Evolutionary conservation across 2,797 vertebrate species (phyloP), one percentile per base, ranked within the genome.

Genomic region (Etheostoma perlongum): DNA sequence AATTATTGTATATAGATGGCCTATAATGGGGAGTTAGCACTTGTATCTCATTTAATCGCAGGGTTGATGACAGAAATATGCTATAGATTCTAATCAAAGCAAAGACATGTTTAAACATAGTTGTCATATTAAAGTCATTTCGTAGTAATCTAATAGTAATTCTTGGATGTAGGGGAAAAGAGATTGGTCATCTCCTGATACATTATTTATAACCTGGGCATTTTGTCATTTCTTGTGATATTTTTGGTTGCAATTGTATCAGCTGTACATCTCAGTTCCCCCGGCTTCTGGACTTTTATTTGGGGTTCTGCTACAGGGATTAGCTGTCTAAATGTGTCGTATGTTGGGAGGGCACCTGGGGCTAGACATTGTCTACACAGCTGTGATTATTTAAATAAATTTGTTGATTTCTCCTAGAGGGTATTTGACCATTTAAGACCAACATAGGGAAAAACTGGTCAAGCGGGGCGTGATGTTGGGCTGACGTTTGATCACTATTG

Each of bases 151-250:
- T 12, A 40, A 12, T 11, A 40, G 36, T 40, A 40, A 78, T 75
- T 68, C 70, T 86, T 49, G 68, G 71, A 6, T 60, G 57, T 53
- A 57, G 73, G 70, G 79, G 18, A 44, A 71, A 72, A 51, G 57
- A 80, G 47, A 70, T 58, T 2, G n/a, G 67, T 83, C 52, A 76
- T 77, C 67, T 88, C 71, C 84, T 53, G 58, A 63, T 79, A 71
- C 84, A 74, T 90, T 92, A 94, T 95, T 94, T 95, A 94, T 93
- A 93, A 92, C 81, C 81, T 23, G 88, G 90, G 88, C 88, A 73
- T 94, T 91, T 91, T 92, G 77, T 87, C 63, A 73, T 70, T 84
- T 82, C 23, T 66, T 84, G 84, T 48, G 33, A 82, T 82, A 61
- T 85, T 87, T 89, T 79, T 81, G 63, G 61, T 85, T 78, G 71